Base-by-base conservation (phyloP, 1,140 invertebrate genomes). In the Muscidifurax raptorellus region DNA sequence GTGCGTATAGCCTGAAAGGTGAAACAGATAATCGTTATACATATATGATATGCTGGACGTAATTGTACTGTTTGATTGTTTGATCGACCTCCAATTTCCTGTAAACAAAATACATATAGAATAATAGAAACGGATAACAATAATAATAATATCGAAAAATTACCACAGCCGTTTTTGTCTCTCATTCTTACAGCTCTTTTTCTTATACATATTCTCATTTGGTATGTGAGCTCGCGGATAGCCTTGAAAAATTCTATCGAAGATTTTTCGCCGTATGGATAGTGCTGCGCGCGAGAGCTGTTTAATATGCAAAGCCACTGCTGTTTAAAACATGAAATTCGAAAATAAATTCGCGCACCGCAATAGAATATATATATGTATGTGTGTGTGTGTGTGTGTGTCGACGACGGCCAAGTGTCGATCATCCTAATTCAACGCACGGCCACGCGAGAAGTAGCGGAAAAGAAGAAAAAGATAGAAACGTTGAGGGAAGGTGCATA, bases 311-410 rank as follows among this genome's bases (percentile, higher is more conserved):
- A 84, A 83, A 83, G 44, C 27, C 40, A 40, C 30, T 79, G 47
- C 76, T 84, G 82, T 84, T 84, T 84, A 79, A 84, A 84, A 84
- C 82, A 84, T 83, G 82, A 84, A 78, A 83, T 83, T 78, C 59
- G 74, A 77, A 83, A 83, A 83, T 83, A 77, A 83, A 78, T 83
- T 79, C 66, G 76, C 75, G 30, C 66, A 28, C 47, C 0, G 25
- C 59, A 75, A 82, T 64, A 67, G 30, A 76, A 67, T 82, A 47
- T 71, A 71, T 69, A 36, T 7, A 36, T 36, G 9, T 40, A 40
- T 9, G n/a, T n/a, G n/a, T n/a, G n/a, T n/a, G n/a, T n/a, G n/a
- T n/a, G n/a, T n/a, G n/a, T n/a, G n/a, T n/a, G n/a, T n/a, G 36
- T 40, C 36, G 82, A 52, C 74, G 28, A 67, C 9, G 40, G 27